Percentiles rank a stretch among this genome's conserved stretches.
Evolutionary conservation across 2,888 invertebrate genomes (phyloP).

Genomic region (Aspidiotus destructor): DNA sequence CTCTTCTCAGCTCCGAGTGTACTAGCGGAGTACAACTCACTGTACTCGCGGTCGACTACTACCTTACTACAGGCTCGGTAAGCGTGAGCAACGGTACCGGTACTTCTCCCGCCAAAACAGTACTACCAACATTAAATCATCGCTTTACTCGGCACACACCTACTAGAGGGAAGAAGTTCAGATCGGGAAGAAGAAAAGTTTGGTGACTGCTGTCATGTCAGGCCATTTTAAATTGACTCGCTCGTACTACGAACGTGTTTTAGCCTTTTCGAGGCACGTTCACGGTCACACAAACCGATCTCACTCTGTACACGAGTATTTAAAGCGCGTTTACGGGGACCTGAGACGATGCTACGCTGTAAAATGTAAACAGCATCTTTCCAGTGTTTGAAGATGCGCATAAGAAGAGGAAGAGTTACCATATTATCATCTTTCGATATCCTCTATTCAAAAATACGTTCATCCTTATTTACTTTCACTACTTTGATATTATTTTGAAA

Average conservation of each 20-base stretch:
- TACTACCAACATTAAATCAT: not conserved
- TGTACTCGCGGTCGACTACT: not conserved
- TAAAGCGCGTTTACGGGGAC: too few species aligned
- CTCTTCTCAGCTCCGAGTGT: slow-evolving; percentile 5
- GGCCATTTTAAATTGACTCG: not conserved
- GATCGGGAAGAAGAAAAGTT: not conserved
- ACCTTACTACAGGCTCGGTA: too few species aligned
- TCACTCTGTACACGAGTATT: too few species aligned
- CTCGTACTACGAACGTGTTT: not conserved
- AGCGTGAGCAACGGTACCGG: not conserved
- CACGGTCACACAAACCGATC: not conserved
- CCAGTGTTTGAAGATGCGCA: too few species aligned
- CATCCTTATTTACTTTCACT: too few species aligned
- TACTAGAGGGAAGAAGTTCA: not conserved
- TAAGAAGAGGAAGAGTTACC: too few species aligned
- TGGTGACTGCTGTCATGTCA: not conserved
- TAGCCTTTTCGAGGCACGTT: slow-evolving; percentile 5
- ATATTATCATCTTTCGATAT: too few species aligned
- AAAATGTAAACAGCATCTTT: too few species aligned
- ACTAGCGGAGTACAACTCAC: slow-evolving; percentile 10
- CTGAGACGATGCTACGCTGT: too few species aligned
- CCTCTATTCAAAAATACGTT: too few species aligned
- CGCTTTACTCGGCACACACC: too few species aligned
- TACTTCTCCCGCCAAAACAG: slow-evolving; percentile 28
- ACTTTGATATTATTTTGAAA: too few species aligned